Conservation (phyloP, 2,113 vertebrate genomes). For the Dolichotis patagonum region DNA sequence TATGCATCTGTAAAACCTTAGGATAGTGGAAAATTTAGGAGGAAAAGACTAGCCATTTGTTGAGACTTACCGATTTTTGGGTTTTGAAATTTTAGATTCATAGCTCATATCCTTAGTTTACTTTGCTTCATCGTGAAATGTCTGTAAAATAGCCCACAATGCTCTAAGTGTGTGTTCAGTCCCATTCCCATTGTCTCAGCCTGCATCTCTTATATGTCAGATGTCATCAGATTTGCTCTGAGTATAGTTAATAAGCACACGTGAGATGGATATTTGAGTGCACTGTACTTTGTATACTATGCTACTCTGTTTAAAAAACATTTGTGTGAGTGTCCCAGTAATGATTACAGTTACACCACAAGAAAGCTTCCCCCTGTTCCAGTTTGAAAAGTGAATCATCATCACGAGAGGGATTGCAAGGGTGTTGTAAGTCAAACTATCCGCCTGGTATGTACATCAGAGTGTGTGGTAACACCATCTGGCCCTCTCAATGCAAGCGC, state of each 20-base stretch:
- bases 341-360: background rate
- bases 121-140: background rate
- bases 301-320: background rate
- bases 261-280: background rate
- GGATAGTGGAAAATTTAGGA: background rate
- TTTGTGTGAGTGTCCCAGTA: background rate
- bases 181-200: background rate
- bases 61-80: background rate
- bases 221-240: background rate
- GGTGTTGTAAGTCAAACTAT: background rate
- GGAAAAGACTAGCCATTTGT: background rate
- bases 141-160: background rate
- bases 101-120: background rate
- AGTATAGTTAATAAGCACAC: background rate
- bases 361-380: background rate
- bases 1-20: background rate
- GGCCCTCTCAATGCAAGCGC: fast-evolving
- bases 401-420: background rate
- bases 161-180: background rate
- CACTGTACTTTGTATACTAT: background rate
- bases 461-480: background rate
- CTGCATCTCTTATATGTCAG: background rate
- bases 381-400: background rate
- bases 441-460: background rate
- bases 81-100: background rate